Percentiles rank a stretch among this genome's conserved stretches.
Evolutionary conservation across 2,113 vertebrate genomes (phyloP).

Genomic region (Planiliza haematocheilus): DNA sequence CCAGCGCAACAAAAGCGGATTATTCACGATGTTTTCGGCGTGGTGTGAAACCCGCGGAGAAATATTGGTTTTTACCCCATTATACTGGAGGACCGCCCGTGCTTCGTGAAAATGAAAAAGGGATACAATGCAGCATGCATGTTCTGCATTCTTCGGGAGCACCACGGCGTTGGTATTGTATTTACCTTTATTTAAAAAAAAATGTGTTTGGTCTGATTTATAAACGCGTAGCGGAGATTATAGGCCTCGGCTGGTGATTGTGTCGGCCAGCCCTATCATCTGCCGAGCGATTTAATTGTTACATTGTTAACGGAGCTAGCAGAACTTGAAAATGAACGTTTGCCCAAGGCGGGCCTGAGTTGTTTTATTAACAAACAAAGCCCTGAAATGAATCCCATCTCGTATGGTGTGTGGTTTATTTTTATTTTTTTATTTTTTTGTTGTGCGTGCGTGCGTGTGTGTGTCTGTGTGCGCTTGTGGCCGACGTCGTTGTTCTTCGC

Average conservation of each 20-base stretch:
- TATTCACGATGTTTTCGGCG: slow-evolving; percentile 77
- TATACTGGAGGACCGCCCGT: slow-evolving; percentile 79
- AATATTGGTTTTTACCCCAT: slow-evolving; percentile 77
- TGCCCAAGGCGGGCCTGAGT: slow-evolving; percentile 42
- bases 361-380: slow-evolving; percentile 54
- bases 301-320: slow-evolving; percentile 78
- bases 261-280: slow-evolving; percentile 76
- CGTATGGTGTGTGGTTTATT: background rate
- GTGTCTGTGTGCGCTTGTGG: slow-evolving; percentile 52
- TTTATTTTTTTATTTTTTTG: too few relatives aligned
- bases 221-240: slow-evolving; percentile 61
- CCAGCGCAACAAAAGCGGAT: slow-evolving; percentile 71
- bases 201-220: slow-evolving; percentile 67
- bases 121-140: slow-evolving; percentile 81
- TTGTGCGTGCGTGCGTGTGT: background rate
- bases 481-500: slow-evolving; percentile 75
- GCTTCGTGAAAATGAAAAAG: slow-evolving; percentile 78
- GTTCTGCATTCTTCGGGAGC: slow-evolving; percentile 77
- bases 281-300: slow-evolving; percentile 78
- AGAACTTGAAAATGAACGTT: slow-evolving; percentile 74
- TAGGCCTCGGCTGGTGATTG: slow-evolving; percentile 77
- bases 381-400: slow-evolving; percentile 17
- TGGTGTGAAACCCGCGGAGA: slow-evolving; percentile 79
- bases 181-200: slow-evolving; percentile 41
- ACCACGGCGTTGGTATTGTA: slow-evolving; percentile 75